A percentile compares a stretch with the other conserved stretches of the same genome.
Conservation (phyloP, 2,797 vertebrate species). For the Holocentrus rufus region DNA sequence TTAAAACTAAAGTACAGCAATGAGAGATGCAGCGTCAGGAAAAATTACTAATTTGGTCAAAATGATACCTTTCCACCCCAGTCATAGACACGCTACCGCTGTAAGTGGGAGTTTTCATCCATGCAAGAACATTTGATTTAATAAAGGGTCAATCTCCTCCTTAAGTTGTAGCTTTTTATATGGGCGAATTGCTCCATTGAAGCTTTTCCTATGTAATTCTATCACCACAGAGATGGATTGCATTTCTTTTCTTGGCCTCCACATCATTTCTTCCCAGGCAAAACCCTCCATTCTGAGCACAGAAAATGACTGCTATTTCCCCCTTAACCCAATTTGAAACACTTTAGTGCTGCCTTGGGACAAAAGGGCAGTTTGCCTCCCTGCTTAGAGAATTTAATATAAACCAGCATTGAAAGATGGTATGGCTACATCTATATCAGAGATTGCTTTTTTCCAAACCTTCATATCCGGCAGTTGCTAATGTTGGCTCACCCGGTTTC, state of each 20-base stretch:
- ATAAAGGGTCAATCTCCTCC: constrained; percentile 83
- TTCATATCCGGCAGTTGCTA: constrained; percentile 49
- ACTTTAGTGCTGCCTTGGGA: constrained; percentile 80
- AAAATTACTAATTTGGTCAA: constrained; percentile 72
- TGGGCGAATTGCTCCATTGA: constrained; percentile 76
- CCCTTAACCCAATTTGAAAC: constrained; percentile 84
- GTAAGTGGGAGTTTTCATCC: constrained; percentile 81
- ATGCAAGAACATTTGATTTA: constrained; percentile 82
- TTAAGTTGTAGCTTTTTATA: constrained; percentile 80
- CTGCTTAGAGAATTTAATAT: constrained; percentile 80
- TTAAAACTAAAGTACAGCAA: constrained; percentile 39
- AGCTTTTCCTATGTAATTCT: constrained; percentile 82
- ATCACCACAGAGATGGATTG: constrained; percentile 81
- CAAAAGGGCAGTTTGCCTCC: constrained; percentile 75
- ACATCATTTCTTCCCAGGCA: constrained; percentile 73
- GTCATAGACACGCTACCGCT: constrained; percentile 71
- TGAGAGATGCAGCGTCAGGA: constrained; percentile 37
- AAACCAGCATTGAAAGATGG: constrained; percentile 71
- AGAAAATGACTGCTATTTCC: constrained; percentile 81
- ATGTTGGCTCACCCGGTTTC: constrained; percentile 40
- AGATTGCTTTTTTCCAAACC: constrained; percentile 63
- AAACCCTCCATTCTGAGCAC: constrained; percentile 74
- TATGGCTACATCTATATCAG: constrained; percentile 58
- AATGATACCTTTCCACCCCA: constrained; percentile 76
- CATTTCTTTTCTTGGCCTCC: constrained; percentile 75